Evolutionary conservation across 2,888 invertebrate genomes (phyloP), one percentile per base, ranked within the genome.

Genomic region (Polydrusus pterygomalis): DNA sequence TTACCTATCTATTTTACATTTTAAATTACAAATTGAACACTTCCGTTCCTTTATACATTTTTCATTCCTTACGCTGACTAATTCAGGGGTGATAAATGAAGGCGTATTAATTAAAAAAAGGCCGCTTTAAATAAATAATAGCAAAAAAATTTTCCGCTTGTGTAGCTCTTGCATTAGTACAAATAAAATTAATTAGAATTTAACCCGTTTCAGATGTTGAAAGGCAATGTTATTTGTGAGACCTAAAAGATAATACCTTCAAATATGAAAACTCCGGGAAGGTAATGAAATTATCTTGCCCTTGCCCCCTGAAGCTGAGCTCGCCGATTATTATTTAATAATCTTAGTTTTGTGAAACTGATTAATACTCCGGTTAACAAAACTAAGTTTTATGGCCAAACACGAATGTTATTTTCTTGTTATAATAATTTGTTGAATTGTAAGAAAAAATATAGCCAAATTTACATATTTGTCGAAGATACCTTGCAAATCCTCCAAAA

Each of bases 21-120:
- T 54, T 54, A 54, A 54, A 30, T 54, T 54, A 54, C 63, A 63
- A 63, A 63, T 63, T 43, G 45, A 63, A 63, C 25, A 18, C 20
- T 11, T 11, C 11, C 10, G 20, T 51, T 40, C 17, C 43, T 62
- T 62, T 20, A 63, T 25, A 63, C 43, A 63, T 63, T 63, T 63
- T 63, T 63, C 63, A 63, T 63, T 43, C 63, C 63, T 63, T 40
- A 63, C 20, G 63, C n/a, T 63, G 45, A 63, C 2, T 25, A 63
- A 63, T 60, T 43, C 25, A n/a, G 10, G 25, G 20, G 63, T 45
- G 45, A 63, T 63, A 63, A 63, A 63, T 40, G 43, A 17, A 2
- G 2, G 25, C 20, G 45, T 63, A 63, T 43, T 63, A 63, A 63
- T 43, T 63, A 63, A 63, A 63, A 63, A 63, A 3, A 45, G 43